Base-by-base conservation (phyloP, 2,113 vertebrate genomes). In the Percopsis transmontana region DNA sequence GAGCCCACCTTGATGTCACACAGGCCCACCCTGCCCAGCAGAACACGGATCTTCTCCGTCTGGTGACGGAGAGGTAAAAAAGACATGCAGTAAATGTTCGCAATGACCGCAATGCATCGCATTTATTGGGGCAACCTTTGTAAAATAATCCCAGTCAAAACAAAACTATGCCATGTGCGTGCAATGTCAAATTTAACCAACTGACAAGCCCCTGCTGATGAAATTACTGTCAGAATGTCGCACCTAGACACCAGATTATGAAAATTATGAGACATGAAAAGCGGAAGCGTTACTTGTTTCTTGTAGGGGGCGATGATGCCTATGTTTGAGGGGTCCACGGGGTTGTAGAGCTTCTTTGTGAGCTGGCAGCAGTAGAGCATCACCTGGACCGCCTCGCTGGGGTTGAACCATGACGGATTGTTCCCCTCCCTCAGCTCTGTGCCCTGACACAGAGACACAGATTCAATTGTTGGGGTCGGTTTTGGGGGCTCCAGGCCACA, bases 381-480 rank as follows among this genome's bases (percentile, higher is more conserved):
- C 23, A 93, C 94, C 66, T 96, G 95, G 33, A 98, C 96, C 0
- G 96, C 97, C 76, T 99, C 97, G 0, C 86, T 80, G 0, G 97
- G 94, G 72, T 97, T 99, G 84, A 98, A 99, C 97, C 96, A 97
- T 0, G 97, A 99, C 0, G 94, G 95, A 81, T 93, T 98, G 51
- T 21, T 84, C 19, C 94, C 91, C 84, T 99, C 97, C 3, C 95
- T 94, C 68, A 93, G 91, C 88, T 99, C 97, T 2, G 2, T 92
- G 38, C 96, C 96, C 97, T 98, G 72, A 0, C 44, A 16, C 13
- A 8, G 2, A 71, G 39, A 74, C 54, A 57, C 8, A 16, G 6
- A 48, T 9, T 15, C 0, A 58, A 38, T 41, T 3, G 9, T 3
- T 3, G 15, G 12, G 27, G 14, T 27, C 15, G 62, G 62, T 13